These are phyloP conservation scores for Puntigrus tetrazona DNA, from an alignment of 2,113 vertebrate genomes.

Conservation along the genomic window DNA sequence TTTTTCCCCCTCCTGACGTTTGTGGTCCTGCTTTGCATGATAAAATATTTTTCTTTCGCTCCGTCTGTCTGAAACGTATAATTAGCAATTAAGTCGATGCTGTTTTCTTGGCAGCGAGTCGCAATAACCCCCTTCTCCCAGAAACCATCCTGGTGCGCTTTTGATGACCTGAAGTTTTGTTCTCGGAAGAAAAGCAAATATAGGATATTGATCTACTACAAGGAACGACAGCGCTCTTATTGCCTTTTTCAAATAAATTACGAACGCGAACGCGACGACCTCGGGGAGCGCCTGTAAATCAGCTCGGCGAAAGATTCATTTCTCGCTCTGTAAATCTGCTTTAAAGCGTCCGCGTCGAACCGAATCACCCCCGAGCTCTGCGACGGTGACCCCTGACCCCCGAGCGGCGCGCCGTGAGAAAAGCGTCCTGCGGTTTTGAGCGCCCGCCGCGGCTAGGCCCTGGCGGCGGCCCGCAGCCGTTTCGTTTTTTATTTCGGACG, in stretches of 20 bases:
- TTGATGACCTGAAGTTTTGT: constrained; percentile 60
- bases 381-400: constrained; percentile 45
- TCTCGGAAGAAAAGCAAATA: constrained; percentile 60
- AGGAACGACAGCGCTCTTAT: constrained; percentile 50
- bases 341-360: background rate
- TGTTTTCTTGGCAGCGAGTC: constrained; percentile 45
- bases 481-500: constrained; percentile 63
- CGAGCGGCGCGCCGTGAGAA: constrained; percentile 25
- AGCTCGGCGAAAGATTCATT: background rate
- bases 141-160: constrained; percentile 48
- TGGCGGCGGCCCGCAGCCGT: constrained; percentile 48
- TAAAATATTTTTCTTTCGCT: constrained; percentile 46
- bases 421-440: background rate
- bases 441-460: too few species aligned
- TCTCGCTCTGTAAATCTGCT: background rate
- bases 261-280: background rate
- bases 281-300: constrained; percentile 7
- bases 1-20: constrained; percentile 60
- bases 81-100: constrained; percentile 69
- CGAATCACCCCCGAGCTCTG: background rate
- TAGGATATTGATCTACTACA: constrained; percentile 48
- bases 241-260: constrained; percentile 49
- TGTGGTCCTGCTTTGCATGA: constrained; percentile 60
- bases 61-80: constrained; percentile 63
- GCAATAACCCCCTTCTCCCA: constrained; percentile 1